Conservation (phyloP, 2,888 invertebrate genomes). For the Camponotus fellah region DNA sequence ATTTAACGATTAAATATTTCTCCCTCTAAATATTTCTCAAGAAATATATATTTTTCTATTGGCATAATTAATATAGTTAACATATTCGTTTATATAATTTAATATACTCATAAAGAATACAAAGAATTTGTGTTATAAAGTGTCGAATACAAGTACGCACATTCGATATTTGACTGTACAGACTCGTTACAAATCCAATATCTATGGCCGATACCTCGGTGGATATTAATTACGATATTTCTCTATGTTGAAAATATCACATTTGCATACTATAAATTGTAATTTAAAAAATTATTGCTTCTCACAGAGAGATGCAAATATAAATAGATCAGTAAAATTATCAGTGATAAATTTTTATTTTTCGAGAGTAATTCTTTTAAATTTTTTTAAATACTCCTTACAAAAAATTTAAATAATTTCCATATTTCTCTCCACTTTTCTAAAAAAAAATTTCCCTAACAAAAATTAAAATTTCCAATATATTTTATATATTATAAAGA, state of each 20-base stretch:
- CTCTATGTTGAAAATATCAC: neutral
- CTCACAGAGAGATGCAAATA: conserved; percentile 3
- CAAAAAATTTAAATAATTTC: neutral
- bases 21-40: neutral
- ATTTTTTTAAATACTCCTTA: too few species aligned
- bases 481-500: conserved; percentile 14
- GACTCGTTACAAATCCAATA: neutral
- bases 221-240: neutral
- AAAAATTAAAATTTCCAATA: neutral
- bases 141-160: neutral
- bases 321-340: neutral
- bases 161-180: neutral
- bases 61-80: neutral
- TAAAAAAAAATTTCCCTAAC: neutral
- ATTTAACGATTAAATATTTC: neutral
- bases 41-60: neutral
- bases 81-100: neutral
- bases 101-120: neutral
- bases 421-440: neutral
- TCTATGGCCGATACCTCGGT: neutral
- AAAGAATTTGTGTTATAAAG: neutral
- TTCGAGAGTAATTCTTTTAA: neutral
- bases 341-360: conserved; percentile 2
- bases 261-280: neutral
- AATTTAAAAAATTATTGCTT: conserved; percentile 1